Percentiles rank a stretch among this genome's conserved stretches.
These are phyloP conservation scores for Schizothorax lantsangensis DNA, from an alignment of 2,797 vertebrate genomes.

Conservation along the genomic window DNA sequence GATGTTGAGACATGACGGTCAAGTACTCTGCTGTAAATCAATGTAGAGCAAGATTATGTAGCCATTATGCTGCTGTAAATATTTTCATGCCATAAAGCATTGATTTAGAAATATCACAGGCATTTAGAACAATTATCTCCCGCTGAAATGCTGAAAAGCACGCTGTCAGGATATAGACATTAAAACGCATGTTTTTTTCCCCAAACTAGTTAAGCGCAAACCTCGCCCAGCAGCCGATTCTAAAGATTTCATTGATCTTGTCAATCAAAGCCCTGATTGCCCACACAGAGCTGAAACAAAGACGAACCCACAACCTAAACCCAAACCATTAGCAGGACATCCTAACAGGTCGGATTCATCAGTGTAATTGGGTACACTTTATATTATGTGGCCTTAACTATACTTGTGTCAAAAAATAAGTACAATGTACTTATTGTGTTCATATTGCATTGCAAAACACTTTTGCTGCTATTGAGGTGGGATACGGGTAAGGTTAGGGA, in stretches of 20 bases:
- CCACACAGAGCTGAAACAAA: not conserved
- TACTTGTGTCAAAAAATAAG: not conserved
- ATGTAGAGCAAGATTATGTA: not conserved
- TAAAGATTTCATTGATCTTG: not conserved
- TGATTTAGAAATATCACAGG: not conserved
- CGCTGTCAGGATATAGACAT: not conserved
- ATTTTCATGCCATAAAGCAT: not conserved
- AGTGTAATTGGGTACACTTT: not conserved
- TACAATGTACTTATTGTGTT: not conserved
- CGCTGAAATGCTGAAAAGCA: not conserved
- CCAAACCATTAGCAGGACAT: not conserved
- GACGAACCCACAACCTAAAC: not conserved
- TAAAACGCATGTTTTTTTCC: not conserved
- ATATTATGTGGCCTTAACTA: not conserved
- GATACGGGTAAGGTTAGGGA: not conserved
- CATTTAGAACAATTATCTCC: not conserved
- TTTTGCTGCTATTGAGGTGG: not conserved
- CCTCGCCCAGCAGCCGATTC: not conserved
- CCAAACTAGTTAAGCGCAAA: not conserved
- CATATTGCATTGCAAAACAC: not conserved
- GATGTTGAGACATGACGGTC: constrained; percentile 14
- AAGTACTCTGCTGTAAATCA: constrained; percentile 18
- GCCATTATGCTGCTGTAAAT: not conserved
- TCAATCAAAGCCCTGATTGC: not conserved
- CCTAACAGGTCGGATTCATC: not conserved